phyloP scores from a whole-genome alignment of 2,797 vertebrate species.

The Poeciliopsis paucimaculata region DNA sequence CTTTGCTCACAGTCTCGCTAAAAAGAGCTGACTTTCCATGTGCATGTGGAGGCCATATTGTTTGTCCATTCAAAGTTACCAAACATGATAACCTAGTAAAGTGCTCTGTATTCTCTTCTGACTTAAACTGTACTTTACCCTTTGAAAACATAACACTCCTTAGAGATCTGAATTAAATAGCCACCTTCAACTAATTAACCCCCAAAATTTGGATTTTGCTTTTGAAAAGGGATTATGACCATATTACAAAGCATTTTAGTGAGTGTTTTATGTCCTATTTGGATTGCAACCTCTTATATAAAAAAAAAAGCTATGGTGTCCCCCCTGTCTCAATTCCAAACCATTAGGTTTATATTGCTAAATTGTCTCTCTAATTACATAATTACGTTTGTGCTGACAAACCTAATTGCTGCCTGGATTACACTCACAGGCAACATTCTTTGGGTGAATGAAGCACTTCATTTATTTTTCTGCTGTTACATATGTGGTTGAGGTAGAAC shows the following conservation, averaged over 20 bases:
- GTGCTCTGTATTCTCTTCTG: background rate
- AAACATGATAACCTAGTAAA: background rate
- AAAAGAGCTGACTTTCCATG: background rate
- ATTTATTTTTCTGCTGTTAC: slow-evolving; percentile 15
- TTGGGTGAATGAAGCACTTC: slow-evolving; percentile 15
- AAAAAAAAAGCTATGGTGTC: slow-evolving; percentile 1
- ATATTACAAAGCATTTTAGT: slow-evolving; percentile 8
- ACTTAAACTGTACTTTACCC: background rate
- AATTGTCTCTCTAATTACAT: slow-evolving; percentile 27
- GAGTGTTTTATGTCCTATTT: slow-evolving; percentile 6
- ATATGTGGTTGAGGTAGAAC: slow-evolving; percentile 20
- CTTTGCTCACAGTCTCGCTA: background rate
- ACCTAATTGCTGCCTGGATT: slow-evolving; percentile 30
- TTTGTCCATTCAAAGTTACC: background rate
- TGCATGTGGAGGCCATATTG: slow-evolving; percentile 3
- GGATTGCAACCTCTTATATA: slow-evolving; percentile 1
- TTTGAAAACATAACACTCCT: background rate
- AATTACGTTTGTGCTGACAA: slow-evolving; percentile 29
- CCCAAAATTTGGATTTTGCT: background rate
- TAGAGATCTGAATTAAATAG: slow-evolving; percentile 1
- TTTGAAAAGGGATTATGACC: background rate
- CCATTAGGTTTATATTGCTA: slow-evolving; percentile 24
- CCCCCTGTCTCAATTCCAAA: slow-evolving; percentile 20
- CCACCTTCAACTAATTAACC: background rate
- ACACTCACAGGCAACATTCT: slow-evolving; percentile 26